Conservation (phyloP, 2,888 invertebrate genomes). For the Charanyca ferruginea region DNA sequence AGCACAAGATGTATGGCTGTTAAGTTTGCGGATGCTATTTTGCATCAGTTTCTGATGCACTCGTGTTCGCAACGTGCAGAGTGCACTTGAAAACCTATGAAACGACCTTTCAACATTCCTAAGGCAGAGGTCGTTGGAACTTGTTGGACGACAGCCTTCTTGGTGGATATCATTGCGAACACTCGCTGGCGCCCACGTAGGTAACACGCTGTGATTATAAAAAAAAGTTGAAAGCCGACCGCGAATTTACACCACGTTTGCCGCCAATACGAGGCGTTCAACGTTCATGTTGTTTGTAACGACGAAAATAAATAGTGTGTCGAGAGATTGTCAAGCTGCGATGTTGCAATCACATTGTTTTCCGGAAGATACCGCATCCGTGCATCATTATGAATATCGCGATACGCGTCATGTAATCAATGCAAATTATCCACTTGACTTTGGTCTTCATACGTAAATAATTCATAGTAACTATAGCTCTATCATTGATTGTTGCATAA, state of each 20-base stretch:
- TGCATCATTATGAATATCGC: slow-evolving; percentile 38
- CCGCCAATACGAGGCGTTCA: slow-evolving; percentile 16
- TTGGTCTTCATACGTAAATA: slow-evolving; percentile 63
- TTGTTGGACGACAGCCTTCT: slow-evolving; percentile 35
- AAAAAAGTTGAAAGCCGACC: slow-evolving; percentile 36
- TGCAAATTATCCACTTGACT: slow-evolving; percentile 66
- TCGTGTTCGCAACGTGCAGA: slow-evolving; percentile 40
- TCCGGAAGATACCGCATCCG: slow-evolving; percentile 44
- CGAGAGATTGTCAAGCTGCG: slow-evolving; percentile 57
- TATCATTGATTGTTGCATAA: slow-evolving; percentile 44
- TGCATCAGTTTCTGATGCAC: slow-evolving; percentile 36
- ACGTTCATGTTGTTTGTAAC: slow-evolving; percentile 55
- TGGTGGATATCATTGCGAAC: slow-evolving; percentile 33
- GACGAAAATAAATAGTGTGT: slow-evolving; percentile 66
- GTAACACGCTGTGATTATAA: slow-evolving; percentile 33
- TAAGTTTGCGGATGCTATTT: slow-evolving; percentile 24
- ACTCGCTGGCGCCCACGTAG: slow-evolving; percentile 42
- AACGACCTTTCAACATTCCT: slow-evolving; percentile 61
- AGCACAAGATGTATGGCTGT: slow-evolving; percentile 23
- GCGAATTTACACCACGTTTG: slow-evolving; percentile 43
- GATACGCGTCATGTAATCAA: slow-evolving; percentile 50
- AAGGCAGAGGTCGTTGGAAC: slow-evolving; percentile 61
- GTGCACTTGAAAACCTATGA: slow-evolving; percentile 73
- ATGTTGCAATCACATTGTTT: slow-evolving; percentile 42
- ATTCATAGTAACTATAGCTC: slow-evolving; percentile 39